Base-by-base conservation (phyloP, 2,888 invertebrate species). In the Hydraecia micacea region DNA sequence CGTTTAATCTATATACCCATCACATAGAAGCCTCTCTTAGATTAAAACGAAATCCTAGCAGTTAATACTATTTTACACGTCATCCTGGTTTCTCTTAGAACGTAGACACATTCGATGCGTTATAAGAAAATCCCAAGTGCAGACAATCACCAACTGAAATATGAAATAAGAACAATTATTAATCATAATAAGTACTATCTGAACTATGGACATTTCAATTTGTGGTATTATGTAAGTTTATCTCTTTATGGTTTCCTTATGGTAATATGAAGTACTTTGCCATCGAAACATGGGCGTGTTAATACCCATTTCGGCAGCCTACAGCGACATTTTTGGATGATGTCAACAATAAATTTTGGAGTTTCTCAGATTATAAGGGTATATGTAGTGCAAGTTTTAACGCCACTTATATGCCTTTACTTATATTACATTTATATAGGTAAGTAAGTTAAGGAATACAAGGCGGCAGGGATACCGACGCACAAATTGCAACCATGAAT, bases 131-230 rank as follows among this genome's bases (percentile, higher is more conserved):
- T 65, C 49, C 80, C 67, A 71, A 77, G 78, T 75, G 79, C 46
- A 71, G 70, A 55, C 73, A 77, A 78, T 89, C 88, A 88, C 84
- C 89, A 89, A 65, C 88, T 89, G 88, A 68, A 86, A 87, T 18
- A 67, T 62, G 0, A 62, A 80, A 71, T 65, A 58, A 67, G 60
- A 73, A 49, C 0, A 62, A 77, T 74, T 75, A 86, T 73, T 68
- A 60, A 77, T 76, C 46, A 65, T 28, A 55, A n/a, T 58, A 62
- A 32, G 58, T 42, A 39, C 4, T 60, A n/a, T 60, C 70, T 70
- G 6, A 62, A 28, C 36, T 42, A 42, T 42, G 28, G 32, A 52
- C 25, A 49, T 73, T 67, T 52, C 55, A 75, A 71, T 79, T 73
- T 66, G 69, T 73, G 58, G 39, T 66, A 68, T 73, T 73, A 77